These are phyloP conservation scores for Sebastiscus albofasciatus DNA, from an alignment of 2,797 vertebrate species.

Conservation along the genomic window DNA sequence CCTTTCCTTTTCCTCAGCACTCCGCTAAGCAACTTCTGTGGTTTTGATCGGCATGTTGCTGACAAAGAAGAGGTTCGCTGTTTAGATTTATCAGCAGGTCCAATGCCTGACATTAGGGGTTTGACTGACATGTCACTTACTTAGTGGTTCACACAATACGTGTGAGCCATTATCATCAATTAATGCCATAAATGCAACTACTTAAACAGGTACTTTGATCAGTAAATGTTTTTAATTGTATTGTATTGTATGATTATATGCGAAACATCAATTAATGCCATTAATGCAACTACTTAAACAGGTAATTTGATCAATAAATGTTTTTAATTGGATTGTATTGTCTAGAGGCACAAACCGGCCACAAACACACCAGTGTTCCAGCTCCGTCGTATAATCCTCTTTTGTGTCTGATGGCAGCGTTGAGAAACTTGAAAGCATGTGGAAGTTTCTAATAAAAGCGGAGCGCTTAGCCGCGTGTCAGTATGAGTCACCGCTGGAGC, in stretches of 20 bases:
- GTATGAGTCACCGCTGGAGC: slow-evolving; percentile 64
- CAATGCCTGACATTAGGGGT: not conserved
- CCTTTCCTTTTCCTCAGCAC: slow-evolving; percentile 18
- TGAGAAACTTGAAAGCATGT: slow-evolving; percentile 22
- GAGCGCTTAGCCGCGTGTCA: slow-evolving; percentile 9
- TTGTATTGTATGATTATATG: too few relatives aligned
- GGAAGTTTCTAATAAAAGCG: slow-evolving; percentile 45
- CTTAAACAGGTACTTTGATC: not conserved
- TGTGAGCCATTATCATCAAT: not conserved
- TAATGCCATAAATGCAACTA: not conserved
- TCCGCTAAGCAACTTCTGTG: not conserved
- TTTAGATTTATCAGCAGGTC: slow-evolving; percentile 20
- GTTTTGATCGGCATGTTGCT: slow-evolving; percentile 35
- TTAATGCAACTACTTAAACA: not conserved
- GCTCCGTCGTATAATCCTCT: not conserved
- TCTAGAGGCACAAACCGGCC: not conserved
- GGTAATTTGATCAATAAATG: not conserved
- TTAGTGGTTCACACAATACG: not conserved
- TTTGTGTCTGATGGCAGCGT: not conserved
- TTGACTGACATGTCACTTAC: not conserved
- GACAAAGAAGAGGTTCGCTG: not conserved
- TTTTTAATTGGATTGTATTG: not conserved
- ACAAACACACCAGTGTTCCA: not conserved
- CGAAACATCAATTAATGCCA: not conserved
- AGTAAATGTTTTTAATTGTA: not conserved